Evolutionary conservation across 2,888 invertebrate genomes (phyloP).

Genomic region (Harmothoe impar): DNA sequence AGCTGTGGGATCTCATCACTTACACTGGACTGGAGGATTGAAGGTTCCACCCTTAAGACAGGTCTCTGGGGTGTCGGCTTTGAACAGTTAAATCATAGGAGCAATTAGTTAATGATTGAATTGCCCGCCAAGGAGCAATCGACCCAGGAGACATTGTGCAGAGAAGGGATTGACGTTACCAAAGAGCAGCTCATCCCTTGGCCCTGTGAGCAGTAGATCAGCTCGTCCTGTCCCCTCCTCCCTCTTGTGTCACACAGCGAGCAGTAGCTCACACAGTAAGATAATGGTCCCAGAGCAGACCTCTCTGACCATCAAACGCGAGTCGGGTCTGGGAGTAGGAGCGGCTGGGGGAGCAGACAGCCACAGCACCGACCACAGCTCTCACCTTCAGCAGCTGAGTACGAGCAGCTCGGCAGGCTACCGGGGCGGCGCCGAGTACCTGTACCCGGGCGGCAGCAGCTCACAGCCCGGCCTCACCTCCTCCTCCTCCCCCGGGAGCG

Average conservation of each 20-base stretch:
- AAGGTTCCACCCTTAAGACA: too few species aligned
- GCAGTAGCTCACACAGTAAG: not conserved
- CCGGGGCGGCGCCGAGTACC: not conserved
- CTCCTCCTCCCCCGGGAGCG: not conserved
- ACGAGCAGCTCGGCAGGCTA: conserved; percentile 37
- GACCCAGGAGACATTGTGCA: too few species aligned
- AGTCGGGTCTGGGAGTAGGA: conserved; percentile 16
- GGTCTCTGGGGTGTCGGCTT: too few species aligned
- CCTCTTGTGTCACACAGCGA: not conserved
- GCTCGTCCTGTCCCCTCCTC: not conserved
- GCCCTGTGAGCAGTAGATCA: not conserved
- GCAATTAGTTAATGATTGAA: too few species aligned
- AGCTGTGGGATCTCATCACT: not conserved
- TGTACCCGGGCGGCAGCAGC: not conserved
- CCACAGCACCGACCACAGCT: not conserved
- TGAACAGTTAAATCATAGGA: too few species aligned
- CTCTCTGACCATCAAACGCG: conserved; percentile 41
- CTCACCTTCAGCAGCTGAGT: not conserved
- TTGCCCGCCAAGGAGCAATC: too few species aligned
- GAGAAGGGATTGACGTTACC: too few species aligned
- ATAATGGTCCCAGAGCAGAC: conserved; percentile 34
- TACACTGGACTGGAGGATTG: not conserved
- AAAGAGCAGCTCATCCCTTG: too few species aligned
- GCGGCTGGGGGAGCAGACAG: not conserved
- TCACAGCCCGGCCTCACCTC: not conserved